A percentile compares a stretch with the other conserved stretches of the same genome.
These are phyloP conservation scores for Zaprionus tsacasi DNA, from an alignment of 1,140 invertebrate genomes.

Conservation along the genomic window DNA sequence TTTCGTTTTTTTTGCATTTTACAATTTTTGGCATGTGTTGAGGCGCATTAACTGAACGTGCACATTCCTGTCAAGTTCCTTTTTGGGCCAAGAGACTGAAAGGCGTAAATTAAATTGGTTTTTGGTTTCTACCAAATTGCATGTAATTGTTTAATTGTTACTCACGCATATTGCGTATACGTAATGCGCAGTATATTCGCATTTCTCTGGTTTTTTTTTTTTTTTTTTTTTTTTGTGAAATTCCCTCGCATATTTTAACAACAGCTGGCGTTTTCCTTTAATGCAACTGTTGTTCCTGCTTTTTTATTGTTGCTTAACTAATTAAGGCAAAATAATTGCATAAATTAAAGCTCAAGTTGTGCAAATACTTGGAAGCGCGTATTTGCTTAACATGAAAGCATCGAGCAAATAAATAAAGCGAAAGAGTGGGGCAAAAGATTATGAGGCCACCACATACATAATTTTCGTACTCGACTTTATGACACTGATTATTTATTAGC, in stretches of 20 bases:
- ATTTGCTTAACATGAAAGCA: slow-evolving; percentile 23
- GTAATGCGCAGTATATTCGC: background rate
- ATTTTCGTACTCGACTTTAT: background rate
- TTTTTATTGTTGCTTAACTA: slow-evolving; percentile 42
- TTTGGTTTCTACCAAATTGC: slow-evolving; percentile 47
- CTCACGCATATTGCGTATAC: slow-evolving; percentile 14
- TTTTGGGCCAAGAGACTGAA: background rate
- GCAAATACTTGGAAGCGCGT: slow-evolving; percentile 10
- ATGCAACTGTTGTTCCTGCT: background rate
- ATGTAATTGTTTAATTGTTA: slow-evolving; percentile 42
- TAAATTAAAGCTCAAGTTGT: slow-evolving; percentile 59
- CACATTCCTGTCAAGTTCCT: background rate
- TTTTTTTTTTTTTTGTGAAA: slow-evolving; percentile 50
- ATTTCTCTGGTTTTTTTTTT: slow-evolving; percentile 13
- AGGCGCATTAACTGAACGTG: background rate
- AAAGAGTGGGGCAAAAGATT: background rate
- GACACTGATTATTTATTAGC: slow-evolving; percentile 1
- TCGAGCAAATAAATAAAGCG: slow-evolving; percentile 36
- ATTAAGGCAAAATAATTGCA: slow-evolving; percentile 64
- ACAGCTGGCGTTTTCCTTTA: slow-evolving; percentile 52
- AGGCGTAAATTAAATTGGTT: slow-evolving; percentile 50
- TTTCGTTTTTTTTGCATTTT: background rate
- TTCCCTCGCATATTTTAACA: slow-evolving; percentile 53
- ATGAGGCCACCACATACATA: background rate
- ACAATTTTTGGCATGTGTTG: slow-evolving; percentile 12